Base-by-base conservation (phyloP, 2,113 vertebrate genomes). In the Myrmecophaga tridactyla region DNA sequence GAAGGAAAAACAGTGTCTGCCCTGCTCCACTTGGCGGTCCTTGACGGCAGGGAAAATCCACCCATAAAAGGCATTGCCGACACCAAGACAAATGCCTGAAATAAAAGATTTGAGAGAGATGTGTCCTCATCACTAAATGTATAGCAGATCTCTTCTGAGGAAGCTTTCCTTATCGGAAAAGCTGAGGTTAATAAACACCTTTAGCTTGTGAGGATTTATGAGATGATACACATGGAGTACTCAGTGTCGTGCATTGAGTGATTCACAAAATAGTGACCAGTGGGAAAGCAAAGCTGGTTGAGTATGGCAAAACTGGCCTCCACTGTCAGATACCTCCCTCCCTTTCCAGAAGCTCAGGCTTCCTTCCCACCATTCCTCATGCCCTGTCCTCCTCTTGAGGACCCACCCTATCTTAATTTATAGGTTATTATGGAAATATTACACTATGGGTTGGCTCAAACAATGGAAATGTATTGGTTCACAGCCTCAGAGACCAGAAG, bases 211-310 rank as follows among this genome's bases (percentile, higher is more conserved):
- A 69, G 12, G 41, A 14, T 36, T 41, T 21, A 17, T 34, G 46
- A 56, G 15, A 67, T 73, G 18, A n/a, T 36, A 43, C 7, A 2
- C 6, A 6, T 12, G 18, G 53, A 21, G 3, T 9, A 39, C 3
- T 13, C 43, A 7, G 3, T 43, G 41, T 12, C 84, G 34, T 7
- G 3, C 9, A 21, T 27, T 4, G 23, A 20, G 23, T 10, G 20
- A 12, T 15, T n/a, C 48, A 7, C 17, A 13, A 34, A 20, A 13
- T 4, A 1, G 39, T 0, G 0, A 6, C 39, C 1, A 1, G 13
- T 7, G 8, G 20, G 21, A 23, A 25, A 27, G 5, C 12, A 15
- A 1, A 53, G 6, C 70, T 43, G 34, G n/a, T 62, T n/a, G 34
- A 58, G 81, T 18, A 3, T 36, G 41, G 18, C 27, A 46, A 31